Percentiles rank a stretch among this genome's conserved stretches.
phyloP scores from a whole-genome alignment of 2,113 vertebrate species.

The Gymnobelideus leadbeateri region DNA sequence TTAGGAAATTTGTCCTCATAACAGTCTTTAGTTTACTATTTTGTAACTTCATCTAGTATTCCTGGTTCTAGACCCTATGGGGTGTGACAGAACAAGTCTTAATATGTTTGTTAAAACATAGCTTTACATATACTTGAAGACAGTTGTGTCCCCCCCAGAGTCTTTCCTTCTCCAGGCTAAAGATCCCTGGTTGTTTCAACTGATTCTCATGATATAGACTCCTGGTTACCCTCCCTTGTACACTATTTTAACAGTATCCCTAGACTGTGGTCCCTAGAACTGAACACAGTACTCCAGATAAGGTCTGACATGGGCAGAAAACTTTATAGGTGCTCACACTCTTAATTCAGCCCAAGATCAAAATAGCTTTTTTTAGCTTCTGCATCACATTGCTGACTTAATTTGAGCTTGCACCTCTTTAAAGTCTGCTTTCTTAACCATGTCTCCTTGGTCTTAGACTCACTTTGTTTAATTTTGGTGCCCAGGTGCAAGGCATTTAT shows the following conservation, averaged over 20 bases:
- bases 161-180: neutral
- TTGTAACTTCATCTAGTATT: neutral
- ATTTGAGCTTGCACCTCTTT: neutral
- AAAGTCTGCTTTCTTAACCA: neutral
- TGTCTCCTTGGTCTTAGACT: neutral
- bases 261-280: neutral
- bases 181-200: neutral
- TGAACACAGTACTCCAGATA: neutral
- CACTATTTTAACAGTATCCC: neutral
- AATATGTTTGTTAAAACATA: neutral
- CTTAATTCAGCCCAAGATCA: neutral
- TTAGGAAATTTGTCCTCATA: neutral
- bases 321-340: neutral
- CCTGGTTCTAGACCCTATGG: neutral
- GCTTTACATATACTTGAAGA: neutral
- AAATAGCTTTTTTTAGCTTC: neutral
- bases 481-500: neutral
- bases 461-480: neutral
- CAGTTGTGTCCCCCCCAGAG: neutral
- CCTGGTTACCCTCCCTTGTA: neutral
- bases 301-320: neutral
- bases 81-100: neutral
- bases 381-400: neutral
- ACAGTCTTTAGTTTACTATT: neutral
- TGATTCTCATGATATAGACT: neutral